Evolutionary conservation across 2,113 vertebrate genomes (phyloP).

Genomic region (Myrmecophaga tridactyla): DNA sequence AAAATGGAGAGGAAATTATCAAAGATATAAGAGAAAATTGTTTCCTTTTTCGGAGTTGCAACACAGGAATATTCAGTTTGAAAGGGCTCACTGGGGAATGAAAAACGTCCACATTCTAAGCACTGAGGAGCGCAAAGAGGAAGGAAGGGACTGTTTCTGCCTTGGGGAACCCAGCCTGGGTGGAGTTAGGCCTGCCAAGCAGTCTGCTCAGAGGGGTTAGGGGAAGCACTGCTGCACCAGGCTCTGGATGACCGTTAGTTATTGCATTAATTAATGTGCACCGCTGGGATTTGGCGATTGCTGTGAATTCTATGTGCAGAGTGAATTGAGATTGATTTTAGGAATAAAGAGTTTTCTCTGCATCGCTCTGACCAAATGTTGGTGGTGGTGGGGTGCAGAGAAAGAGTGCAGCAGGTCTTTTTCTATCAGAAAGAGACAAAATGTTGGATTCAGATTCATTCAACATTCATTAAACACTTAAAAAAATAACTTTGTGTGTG

Average conservation of each 20-base stretch:
- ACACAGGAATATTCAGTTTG: background rate
- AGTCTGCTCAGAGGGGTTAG: background rate
- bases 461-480: background rate
- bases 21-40: background rate
- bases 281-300: background rate
- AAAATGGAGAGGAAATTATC: background rate
- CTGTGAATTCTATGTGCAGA: background rate
- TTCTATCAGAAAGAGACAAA: slow-evolving; percentile 20
- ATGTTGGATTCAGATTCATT: slow-evolving; percentile 34
- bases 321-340: slow-evolving; percentile 16
- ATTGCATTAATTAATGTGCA: background rate
- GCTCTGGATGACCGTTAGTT: background rate
- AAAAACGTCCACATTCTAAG: background rate
- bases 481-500: background rate
- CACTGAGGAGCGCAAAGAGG: background rate
- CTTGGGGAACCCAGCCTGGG: background rate
- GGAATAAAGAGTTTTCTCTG: background rate
- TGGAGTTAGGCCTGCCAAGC: background rate
- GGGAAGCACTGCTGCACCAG: background rate
- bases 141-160: background rate
- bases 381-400: background rate
- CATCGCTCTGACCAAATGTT: background rate
- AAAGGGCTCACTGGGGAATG: background rate
- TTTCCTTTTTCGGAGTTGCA: background rate
- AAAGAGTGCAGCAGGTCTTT: background rate